Evolutionary conservation across 2,797 vertebrate species (phyloP).

Genomic region (Micromesistius poutassou): DNA sequence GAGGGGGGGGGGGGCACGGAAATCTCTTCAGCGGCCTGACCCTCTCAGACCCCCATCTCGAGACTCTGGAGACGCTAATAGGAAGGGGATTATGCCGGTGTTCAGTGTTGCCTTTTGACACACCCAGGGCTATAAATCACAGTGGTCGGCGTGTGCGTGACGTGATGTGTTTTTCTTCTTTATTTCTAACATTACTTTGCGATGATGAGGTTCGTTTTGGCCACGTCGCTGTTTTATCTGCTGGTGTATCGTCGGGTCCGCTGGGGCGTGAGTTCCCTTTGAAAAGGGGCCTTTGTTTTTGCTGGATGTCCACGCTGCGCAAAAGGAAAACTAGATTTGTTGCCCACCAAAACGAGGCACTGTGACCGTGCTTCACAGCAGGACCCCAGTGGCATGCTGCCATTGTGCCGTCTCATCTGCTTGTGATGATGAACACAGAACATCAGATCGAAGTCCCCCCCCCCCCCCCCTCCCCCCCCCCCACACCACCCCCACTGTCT

Average conservation of each 20-base stretch:
- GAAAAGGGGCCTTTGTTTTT: slow-evolving; percentile 34
- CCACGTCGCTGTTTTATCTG: slow-evolving; percentile 43
- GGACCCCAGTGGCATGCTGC: slow-evolving; percentile 36
- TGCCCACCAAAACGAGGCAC: slow-evolving; percentile 49
- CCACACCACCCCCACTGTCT: too few relatives aligned
- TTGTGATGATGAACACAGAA: slow-evolving; percentile 57
- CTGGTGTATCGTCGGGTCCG: slow-evolving; percentile 44
- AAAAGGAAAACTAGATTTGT: slow-evolving; percentile 59
- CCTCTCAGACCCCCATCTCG: slow-evolving; percentile 55
- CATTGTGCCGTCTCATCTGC: slow-evolving; percentile 58
- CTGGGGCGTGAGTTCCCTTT: slow-evolving; percentile 41
- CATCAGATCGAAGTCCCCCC: slow-evolving; percentile 26
- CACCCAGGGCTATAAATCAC: slow-evolving; percentile 62
- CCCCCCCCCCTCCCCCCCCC: too few relatives aligned
- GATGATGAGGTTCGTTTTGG: slow-evolving; percentile 43
- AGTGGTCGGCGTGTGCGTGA: slow-evolving; percentile 36
- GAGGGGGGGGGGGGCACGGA: slow-evolving; percentile 56
- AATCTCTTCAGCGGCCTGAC: slow-evolving; percentile 68
- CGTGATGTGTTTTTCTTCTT: slow-evolving; percentile 19
- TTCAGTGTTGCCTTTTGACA: slow-evolving; percentile 49
- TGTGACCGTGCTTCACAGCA: slow-evolving; percentile 55
- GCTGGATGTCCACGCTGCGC: slow-evolving; percentile 41
- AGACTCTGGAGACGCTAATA: slow-evolving; percentile 66
- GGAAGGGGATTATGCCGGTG: slow-evolving; percentile 50
- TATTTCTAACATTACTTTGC: slow-evolving; percentile 35